These are phyloP conservation scores for Hydriomena furcata DNA, from an alignment of 2,888 invertebrate genomes.

Conservation along the genomic window DNA sequence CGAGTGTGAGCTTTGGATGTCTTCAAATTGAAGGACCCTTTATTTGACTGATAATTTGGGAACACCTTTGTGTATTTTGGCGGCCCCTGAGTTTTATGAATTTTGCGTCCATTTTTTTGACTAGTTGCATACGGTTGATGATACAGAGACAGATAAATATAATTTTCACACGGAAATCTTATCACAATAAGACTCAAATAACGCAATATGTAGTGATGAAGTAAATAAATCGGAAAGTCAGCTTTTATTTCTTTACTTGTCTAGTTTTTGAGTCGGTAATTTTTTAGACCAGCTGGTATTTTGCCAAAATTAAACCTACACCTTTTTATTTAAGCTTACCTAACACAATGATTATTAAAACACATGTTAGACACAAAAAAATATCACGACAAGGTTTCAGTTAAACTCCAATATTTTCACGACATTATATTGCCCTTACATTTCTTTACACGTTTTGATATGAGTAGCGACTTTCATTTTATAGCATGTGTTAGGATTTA, in stretches of 20 bases:
- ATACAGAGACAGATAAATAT: not conserved
- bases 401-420: conserved; percentile 13
- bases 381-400: conserved; percentile 11
- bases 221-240: too few species aligned
- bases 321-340: too few species aligned
- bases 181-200: too few species aligned
- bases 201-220: too few species aligned
- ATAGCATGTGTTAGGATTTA: conserved; percentile 68
- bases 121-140: not conserved
- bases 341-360: too few species aligned
- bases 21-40: conserved; percentile 69
- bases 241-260: too few species aligned
- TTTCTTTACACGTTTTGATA: conserved; percentile 22
- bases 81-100: not conserved
- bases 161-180: too few species aligned
- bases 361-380: not conserved
- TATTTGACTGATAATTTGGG: conserved; percentile 55
- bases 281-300: too few species aligned
- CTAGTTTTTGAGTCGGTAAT: too few species aligned
- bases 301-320: too few species aligned
- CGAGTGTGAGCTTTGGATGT: conserved; percentile 71
- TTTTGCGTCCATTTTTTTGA: not conserved
- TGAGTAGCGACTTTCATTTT: conserved; percentile 59
- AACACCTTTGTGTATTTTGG: conserved; percentile 29
- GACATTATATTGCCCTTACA: conserved; percentile 12